Conservation (phyloP, 2,113 vertebrate species). For the Neogale vison region DNA sequence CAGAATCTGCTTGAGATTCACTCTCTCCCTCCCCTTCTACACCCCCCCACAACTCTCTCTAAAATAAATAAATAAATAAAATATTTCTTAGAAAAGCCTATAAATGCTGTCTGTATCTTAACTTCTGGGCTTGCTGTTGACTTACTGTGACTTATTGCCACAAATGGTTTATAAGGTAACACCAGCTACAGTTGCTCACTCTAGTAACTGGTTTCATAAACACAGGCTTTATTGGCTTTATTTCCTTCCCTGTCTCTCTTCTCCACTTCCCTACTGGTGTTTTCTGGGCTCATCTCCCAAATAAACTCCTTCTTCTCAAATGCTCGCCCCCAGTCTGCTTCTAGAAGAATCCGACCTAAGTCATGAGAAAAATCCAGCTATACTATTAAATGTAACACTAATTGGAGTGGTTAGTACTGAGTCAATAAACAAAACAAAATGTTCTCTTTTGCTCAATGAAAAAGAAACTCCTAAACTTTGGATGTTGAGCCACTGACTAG, state of each 20-base stretch:
- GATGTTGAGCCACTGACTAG: background rate
- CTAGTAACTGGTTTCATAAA: background rate
- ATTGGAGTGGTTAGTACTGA: background rate
- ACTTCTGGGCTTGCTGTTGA: background rate
- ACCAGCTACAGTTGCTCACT: background rate
- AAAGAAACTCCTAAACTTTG: slow-evolving; percentile 34
- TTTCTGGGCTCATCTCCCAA: slow-evolving; percentile 30
- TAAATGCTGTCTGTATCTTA: background rate
- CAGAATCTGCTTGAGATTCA: background rate
- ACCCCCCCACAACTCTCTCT: background rate
- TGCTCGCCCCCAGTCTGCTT: background rate
- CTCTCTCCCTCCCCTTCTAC: background rate
- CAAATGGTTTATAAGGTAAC: background rate
- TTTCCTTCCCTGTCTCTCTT: slow-evolving; percentile 19
- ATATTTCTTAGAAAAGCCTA: background rate
- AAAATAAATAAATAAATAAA: background rate
- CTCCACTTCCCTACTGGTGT: background rate
- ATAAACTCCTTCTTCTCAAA: slow-evolving; percentile 27
- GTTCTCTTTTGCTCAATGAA: slow-evolving; percentile 34
- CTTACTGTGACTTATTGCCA: background rate
- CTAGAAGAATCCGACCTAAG: background rate
- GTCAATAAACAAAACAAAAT: slow-evolving; percentile 63
- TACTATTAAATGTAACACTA: slow-evolving; percentile 23
- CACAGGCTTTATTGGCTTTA: background rate
- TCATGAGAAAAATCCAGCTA: background rate